Percentiles rank a stretch among this genome's conserved stretches.
Evolutionary conservation across 2,113 vertebrate genomes (phyloP).

Genomic region (Empidonax alnorum): DNA sequence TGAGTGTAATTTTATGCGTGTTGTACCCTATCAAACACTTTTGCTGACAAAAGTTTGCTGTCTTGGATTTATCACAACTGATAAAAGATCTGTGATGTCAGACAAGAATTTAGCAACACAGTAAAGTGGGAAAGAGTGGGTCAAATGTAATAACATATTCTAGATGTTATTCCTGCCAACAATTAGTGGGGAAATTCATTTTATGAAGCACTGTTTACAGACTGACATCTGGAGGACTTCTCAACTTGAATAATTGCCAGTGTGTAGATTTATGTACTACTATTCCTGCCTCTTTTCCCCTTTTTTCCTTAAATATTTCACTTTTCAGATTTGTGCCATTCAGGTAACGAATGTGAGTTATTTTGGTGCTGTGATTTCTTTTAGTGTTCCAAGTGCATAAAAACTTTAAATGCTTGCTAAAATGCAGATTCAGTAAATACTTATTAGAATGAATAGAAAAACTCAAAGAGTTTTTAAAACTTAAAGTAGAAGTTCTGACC

Average conservation of each 20-base stretch:
- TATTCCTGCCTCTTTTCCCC: constrained; percentile 10
- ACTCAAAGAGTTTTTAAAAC: not conserved
- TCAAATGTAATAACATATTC: constrained; percentile 33
- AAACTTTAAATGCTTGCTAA: not conserved
- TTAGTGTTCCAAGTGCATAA: not conserved
- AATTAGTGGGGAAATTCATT: constrained; percentile 75
- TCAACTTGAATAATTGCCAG: constrained; percentile 76
- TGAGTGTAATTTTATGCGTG: constrained; percentile 4
- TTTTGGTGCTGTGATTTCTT: constrained; percentile 41
- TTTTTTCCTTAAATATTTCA: constrained; percentile 52
- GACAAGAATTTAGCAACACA: constrained; percentile 28
- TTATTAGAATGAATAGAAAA: not conserved
- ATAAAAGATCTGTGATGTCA: constrained; percentile 58
- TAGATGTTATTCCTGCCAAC: constrained; percentile 66
- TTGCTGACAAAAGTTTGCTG: constrained; percentile 38
- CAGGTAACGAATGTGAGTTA: constrained; percentile 44
- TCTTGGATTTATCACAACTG: constrained; percentile 47
- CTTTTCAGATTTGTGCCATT: constrained; percentile 55
- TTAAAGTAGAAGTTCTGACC: not conserved
- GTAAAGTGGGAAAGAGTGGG: constrained; percentile 39
- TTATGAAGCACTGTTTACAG: constrained; percentile 79
- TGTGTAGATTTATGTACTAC: constrained; percentile 67
- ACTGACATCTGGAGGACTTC: constrained; percentile 82
- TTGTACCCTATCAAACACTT: constrained; percentile 41
- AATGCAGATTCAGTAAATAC: not conserved